Conservation (phyloP, 2,113 vertebrate species). For the Istiophorus platypterus region DNA sequence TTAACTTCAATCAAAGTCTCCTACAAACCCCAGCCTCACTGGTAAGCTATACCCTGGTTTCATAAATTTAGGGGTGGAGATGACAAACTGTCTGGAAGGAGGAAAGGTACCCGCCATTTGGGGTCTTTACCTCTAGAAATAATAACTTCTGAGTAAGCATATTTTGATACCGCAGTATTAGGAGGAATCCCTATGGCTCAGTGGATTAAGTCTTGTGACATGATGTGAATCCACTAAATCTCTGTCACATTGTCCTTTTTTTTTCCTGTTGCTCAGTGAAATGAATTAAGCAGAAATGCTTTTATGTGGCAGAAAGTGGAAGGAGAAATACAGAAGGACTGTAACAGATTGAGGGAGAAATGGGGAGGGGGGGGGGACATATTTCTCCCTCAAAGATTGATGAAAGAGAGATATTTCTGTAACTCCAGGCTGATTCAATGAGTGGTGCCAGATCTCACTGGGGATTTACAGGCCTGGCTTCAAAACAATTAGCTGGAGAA, state of each 20-base stretch:
- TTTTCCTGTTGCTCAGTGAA: conserved; percentile 64
- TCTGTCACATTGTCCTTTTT: conserved; percentile 54
- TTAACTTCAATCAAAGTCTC: conserved; percentile 59
- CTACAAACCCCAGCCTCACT: conserved; percentile 28
- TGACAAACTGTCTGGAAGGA: conserved; percentile 48
- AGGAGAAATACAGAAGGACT: conserved; percentile 31
- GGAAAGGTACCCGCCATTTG: conserved; percentile 48
- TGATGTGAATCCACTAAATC: conserved; percentile 71
- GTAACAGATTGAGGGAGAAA: conserved; percentile 50
- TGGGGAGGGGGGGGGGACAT: conserved; percentile 41
- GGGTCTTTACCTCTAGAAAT: conserved; percentile 55
- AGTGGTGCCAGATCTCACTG: conserved; percentile 67
- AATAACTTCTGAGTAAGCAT: conserved; percentile 66
- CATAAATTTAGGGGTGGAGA: conserved; percentile 37
- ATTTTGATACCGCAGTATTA: conserved; percentile 57
- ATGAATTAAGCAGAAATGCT: conserved; percentile 56
- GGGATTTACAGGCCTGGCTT: conserved; percentile 78
- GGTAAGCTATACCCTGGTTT: conserved; percentile 29
- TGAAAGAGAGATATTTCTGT: conserved; percentile 80
- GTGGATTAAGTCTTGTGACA: conserved; percentile 74
- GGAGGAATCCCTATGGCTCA: conserved; percentile 56
- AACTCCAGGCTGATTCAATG: conserved; percentile 79
- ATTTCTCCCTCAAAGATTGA: conserved; percentile 78
- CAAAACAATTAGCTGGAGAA: conserved; percentile 84
- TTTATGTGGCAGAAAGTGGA: conserved; percentile 59